Evolutionary conservation across 1,140 invertebrate species (phyloP).

Genomic region (Zaprionus capensis): DNA sequence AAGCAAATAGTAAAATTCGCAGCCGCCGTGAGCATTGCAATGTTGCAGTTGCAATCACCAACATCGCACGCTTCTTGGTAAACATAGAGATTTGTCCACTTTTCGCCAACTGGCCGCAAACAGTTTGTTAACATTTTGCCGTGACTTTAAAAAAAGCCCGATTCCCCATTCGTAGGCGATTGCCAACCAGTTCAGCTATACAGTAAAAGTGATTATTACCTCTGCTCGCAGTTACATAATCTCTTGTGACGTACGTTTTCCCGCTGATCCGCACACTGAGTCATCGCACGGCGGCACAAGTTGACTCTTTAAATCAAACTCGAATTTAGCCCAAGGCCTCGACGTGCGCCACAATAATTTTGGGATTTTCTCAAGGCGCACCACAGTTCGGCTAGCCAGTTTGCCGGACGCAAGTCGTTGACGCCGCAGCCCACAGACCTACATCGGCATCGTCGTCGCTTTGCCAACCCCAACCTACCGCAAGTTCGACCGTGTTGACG

Average conservation of each 20-base stretch:
- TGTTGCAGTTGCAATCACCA: slow-evolving; percentile 1
- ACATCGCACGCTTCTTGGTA: slow-evolving; percentile 14
- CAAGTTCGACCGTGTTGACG: slow-evolving; percentile 66
- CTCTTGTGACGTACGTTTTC: slow-evolving; percentile 75
- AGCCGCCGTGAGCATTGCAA: not conserved
- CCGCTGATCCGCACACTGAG: slow-evolving; percentile 47
- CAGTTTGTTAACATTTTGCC: slow-evolving; percentile 74
- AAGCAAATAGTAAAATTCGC: slow-evolving; percentile 5
- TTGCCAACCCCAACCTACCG: slow-evolving; percentile 72
- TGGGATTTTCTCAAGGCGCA: slow-evolving; percentile 79
- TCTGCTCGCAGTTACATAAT: slow-evolving; percentile 67
- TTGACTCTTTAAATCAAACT: slow-evolving; percentile 76
- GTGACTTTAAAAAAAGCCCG: slow-evolving; percentile 48
- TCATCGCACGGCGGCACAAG: slow-evolving; percentile 21
- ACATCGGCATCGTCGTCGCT: slow-evolving; percentile 40
- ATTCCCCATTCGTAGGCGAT: slow-evolving; percentile 50
- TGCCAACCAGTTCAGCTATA: slow-evolving; percentile 61
- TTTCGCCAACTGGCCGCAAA: not conserved
- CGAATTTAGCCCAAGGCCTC: slow-evolving; percentile 76
- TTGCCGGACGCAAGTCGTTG: slow-evolving; percentile 58
- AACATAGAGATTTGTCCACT: not conserved
- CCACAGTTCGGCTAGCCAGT: slow-evolving; percentile 40
- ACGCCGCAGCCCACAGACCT: slow-evolving; percentile 70
- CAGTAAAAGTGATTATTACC: slow-evolving; percentile 77
- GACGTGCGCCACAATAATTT: slow-evolving; percentile 76